Conservation (phyloP, 92 coral and sea anemone genomes). For the Montipora capitata region DNA sequence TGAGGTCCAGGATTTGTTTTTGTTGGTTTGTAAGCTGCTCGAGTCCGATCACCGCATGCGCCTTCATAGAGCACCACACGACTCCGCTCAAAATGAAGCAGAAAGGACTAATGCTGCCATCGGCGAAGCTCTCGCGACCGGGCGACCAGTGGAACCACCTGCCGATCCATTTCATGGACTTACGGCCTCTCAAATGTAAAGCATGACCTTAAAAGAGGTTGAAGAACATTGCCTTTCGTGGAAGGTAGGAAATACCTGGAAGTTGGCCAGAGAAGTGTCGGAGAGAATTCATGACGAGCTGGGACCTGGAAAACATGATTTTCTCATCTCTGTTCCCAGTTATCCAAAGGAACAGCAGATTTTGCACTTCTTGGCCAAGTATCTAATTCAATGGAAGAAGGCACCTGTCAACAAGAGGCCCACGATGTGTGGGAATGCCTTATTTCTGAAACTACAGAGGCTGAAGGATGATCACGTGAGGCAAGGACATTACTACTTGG, state of each 20-base stretch:
- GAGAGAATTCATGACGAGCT: slow-evolving; percentile 30
- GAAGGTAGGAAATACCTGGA: neutral
- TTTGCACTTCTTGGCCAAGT: too few species aligned
- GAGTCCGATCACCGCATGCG: neutral
- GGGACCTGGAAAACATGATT: slow-evolving; percentile 42
- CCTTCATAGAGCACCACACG: neutral
- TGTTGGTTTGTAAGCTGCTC: neutral
- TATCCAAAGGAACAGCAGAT: too few species aligned
- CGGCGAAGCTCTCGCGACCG: too few species aligned
- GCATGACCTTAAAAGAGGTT: slow-evolving; percentile 4
- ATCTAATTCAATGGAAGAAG: too few species aligned
- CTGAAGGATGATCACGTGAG: too few species aligned
- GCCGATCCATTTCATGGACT: slow-evolving; percentile 1
- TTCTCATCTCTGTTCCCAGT: slow-evolving; percentile 46
- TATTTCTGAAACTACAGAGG: slow-evolving; percentile 35
- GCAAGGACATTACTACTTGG: too few species aligned
- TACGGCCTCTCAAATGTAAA: too few species aligned
- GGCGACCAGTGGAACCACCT: slow-evolving; percentile 46
- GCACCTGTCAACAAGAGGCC: too few species aligned
- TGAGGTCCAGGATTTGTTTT: neutral
- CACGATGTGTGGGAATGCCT: slow-evolving; percentile 29
- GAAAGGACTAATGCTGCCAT: slow-evolving; percentile 54
- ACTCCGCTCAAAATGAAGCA: slow-evolving; percentile 16
- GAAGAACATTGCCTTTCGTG: neutral
- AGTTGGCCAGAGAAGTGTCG: neutral